Evolutionary conservation across 2,797 vertebrate species (phyloP), one percentile per base, ranked within the genome.

Genomic region (Coreius guichenoti): DNA sequence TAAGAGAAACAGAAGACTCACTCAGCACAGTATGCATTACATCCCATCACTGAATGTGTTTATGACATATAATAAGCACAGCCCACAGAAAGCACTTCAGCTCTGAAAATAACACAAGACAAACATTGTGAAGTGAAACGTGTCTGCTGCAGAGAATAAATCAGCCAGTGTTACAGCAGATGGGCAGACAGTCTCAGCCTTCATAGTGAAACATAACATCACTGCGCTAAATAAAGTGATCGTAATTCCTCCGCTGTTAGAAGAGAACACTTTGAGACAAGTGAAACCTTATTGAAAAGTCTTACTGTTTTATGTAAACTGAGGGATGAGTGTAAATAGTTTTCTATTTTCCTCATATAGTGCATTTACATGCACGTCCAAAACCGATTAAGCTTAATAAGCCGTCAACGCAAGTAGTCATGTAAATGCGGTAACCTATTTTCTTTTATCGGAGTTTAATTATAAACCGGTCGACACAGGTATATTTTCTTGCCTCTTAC

Each of bases 1-100:
- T 97, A 89, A 93, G 91, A 80, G 93, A 93, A 88, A 92, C 95
- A 3, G 95, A 98, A 86, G 92, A 92, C 0, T 92, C 96, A 86
- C 94, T 99, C 69, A 65, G 70, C 86, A 91, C 91, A 93, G 98
- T 99, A 92, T 89, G 86, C 8, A 29, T 51, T 6, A 45, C 36
- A 36, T 73, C 68, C 51, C 36, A 33, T n/a, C 29, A 29, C 31
- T 5, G 16, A 49, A 67, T 14, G 26, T 47, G 26, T 47, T 67
- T 19, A 29, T 45, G 36, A 47, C 45, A 84, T 8, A 76, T 77
- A 39, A 86, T 45, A 19, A 39, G 36, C 36, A 29, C 31, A 45
- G 9, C 65, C 67, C 65, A 81, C 78, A 80, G 63, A 69, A 49
- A 72, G n/a, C 29, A 13, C 58, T 76, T 54, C 23, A 78, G 14